phyloP scores from a whole-genome alignment of 2,113 vertebrate genomes.

The Potamarius usumacintae region DNA sequence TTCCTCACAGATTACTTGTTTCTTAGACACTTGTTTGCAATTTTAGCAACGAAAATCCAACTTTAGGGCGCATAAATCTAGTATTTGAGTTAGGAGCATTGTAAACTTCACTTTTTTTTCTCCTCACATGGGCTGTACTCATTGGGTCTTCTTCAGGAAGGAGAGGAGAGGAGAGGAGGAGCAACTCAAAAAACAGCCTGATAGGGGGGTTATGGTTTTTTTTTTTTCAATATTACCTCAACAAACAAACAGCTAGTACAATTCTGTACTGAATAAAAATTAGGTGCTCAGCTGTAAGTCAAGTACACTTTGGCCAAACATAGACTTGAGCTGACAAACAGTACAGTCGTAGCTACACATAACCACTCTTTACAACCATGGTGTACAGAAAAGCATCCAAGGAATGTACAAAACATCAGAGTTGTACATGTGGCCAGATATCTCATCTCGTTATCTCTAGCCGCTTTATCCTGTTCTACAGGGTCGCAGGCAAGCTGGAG shows the following conservation, averaged over 20 bases:
- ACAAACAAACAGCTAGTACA: background rate
- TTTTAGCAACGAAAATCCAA: background rate
- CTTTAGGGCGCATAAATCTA: background rate
- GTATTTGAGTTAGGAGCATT: conserved; percentile 3
- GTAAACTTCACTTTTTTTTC: conserved; percentile 49
- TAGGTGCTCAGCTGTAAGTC: background rate
- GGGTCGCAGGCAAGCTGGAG: too few relatives aligned
- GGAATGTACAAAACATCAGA: too few relatives aligned
- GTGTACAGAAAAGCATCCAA: background rate
- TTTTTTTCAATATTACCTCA: background rate
- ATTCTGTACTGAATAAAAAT: background rate
- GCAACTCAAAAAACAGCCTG: conserved; percentile 2
- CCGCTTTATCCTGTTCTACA: too few relatives aligned
- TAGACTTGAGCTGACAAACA: background rate
- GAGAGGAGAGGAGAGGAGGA: conserved; percentile 26
- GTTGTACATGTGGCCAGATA: background rate
- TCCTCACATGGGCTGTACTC: conserved; percentile 26
- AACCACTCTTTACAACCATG: background rate
- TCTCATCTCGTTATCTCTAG: too few relatives aligned
- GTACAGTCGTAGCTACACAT: background rate
- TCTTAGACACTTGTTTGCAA: background rate
- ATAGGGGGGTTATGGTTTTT: background rate
- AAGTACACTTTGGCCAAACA: background rate
- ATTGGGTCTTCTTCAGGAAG: conserved; percentile 28
- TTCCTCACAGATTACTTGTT: background rate